Evolutionary conservation across 2,888 invertebrate genomes (phyloP), one percentile per base, ranked within the genome.

Genomic region (Lordiphosa fenestrarum): DNA sequence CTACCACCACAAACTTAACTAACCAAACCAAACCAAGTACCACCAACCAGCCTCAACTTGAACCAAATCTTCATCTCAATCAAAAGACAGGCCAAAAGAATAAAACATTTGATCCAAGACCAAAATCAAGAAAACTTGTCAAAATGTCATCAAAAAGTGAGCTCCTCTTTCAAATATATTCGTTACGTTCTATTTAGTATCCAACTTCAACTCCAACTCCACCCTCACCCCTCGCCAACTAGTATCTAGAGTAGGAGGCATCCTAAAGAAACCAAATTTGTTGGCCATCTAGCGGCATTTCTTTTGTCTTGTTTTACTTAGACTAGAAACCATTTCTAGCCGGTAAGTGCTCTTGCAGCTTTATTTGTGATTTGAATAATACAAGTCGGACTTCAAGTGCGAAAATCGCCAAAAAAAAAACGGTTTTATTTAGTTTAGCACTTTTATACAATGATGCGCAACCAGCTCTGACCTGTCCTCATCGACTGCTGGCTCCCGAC

Each of bases 71-170:
- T 13, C 9, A 30, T 30, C 9, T 30, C 30, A 9, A 30, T 30
- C 30, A 30, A 30, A 30, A 30, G 30, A 39, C 40, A 46, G 19
- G 35, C 47, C 41, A 40, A 59, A 40, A 33, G 41, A 38, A n/a
- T 21, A 33, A 52, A 36, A 52, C n/a, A 36, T 36, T 41, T 10
- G 7, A 40, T 33, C n/a, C 15, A 44, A 38, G 23, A 25, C 12
- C 37, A 50, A 58, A 15, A 25, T 30, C 47, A 7, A 39, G 19
- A 51, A 67, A 48, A 46, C 40, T 60, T 58, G 49, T 66, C 78
- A 77, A 71, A 77, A 77, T 77, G 77, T 77, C 69, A 58, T 66
- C 76, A 66, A 72, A 78, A 77, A 62, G 77, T 77, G 77, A 77
- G 77, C 82, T 62, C 57, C 60, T 61, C 41, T 44, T 15, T 21